Evolutionary conservation across 35 echinoderm and acorn worm genomes (phyloP).

Genomic region (Patiria miniata): DNA sequence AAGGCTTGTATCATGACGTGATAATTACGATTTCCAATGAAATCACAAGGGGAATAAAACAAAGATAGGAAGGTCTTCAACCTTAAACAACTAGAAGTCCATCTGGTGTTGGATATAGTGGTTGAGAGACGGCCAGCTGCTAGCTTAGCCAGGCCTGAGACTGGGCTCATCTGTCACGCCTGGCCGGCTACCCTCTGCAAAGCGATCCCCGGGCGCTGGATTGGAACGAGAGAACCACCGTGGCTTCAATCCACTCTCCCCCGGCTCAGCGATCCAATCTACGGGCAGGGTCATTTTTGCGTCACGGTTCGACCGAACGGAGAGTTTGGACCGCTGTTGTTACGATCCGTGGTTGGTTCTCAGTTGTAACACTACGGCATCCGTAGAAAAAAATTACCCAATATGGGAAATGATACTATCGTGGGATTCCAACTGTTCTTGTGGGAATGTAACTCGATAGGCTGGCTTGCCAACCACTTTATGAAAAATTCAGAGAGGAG

Average conservation of each 20-base stretch:
- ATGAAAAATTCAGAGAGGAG: conserved; percentile 9
- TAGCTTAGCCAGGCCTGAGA: neutral
- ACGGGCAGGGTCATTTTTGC: neutral
- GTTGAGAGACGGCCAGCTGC: no score
- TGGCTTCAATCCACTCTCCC: neutral
- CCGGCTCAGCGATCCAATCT: neutral
- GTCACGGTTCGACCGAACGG: no score
- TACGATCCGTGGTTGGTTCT: neutral
- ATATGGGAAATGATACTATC: neutral
- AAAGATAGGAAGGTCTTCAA: no score
- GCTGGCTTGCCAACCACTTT: neutral
- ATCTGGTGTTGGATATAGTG: no score
- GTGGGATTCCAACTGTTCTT: neutral
- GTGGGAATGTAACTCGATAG: conserved; percentile 3
- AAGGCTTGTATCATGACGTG: no score
- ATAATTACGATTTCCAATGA: no score
- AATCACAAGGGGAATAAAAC: no score
- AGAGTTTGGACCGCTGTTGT: neutral
- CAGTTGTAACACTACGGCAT: neutral
- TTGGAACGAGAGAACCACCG: neutral
- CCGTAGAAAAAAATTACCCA: neutral
- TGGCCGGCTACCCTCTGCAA: neutral
- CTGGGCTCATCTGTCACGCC: conserved; percentile 1
- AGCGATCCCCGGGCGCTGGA: neutral
- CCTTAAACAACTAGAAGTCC: no score